Base-by-base conservation (phyloP, 2,888 invertebrate species). In the Tiliacea aurago region DNA sequence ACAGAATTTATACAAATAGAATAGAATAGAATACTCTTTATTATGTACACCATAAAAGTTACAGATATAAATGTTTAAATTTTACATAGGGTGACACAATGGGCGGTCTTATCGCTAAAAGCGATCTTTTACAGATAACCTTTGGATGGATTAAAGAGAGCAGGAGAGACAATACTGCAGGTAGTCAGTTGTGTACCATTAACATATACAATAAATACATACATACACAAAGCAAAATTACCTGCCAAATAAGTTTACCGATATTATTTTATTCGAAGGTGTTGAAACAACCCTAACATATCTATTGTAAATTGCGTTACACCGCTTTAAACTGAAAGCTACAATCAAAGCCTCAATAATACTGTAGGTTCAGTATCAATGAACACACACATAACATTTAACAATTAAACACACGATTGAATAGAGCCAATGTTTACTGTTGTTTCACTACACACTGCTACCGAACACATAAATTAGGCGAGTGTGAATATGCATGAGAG, bases 401-500 rank as follows among this genome's bases (percentile, higher is more conserved):
- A 58, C 73, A 77, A 77, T 72, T 72, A 64, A 62, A 49, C 58
- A 59, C 53, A 43, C 69, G 59, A 56, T n/a, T 67, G 49, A 63
- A 47, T 73, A 43, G 72, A 65, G 64, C 51, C 61, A 59, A 41
- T 78, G 66, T 78, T 81, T 47, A 33, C 33, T 71, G 67, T 64
- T 72, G 65, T 62, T 72, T 59, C 76, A 68, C 33, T 56, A 49
- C 55, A 69, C 55, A 11, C 20, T 23, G 65, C n/a, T 41, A 41
- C 56, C 11, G 56, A 70, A 78, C 78, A 78, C 66, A 73, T 73
- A 59, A 81, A 78, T 78, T 81, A 80, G 53, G 18, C 18, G 13
- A 47, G 4, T 51, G 18, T 80, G 62, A 73, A 82, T 80, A 80
- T 80, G 73, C 63, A 80, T 81, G 78, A 81, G 56, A 20, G 62